phyloP scores from a whole-genome alignment of 1,140 invertebrate genomes.

The Papilio machaon region DNA sequence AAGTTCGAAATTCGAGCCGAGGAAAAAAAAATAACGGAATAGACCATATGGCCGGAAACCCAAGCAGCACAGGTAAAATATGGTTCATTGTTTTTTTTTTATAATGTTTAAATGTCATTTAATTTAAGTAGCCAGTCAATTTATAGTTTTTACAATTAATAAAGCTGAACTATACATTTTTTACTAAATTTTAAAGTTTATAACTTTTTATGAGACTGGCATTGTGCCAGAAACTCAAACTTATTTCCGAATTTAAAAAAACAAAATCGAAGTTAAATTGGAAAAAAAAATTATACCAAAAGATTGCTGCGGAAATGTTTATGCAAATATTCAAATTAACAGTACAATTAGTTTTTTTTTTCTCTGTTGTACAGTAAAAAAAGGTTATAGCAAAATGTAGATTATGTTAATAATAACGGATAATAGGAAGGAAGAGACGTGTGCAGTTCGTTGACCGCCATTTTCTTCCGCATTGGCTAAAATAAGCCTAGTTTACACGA shows the following conservation, averaged over 20 bases:
- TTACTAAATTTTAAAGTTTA: too few relatives aligned
- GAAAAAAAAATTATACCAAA: neutral
- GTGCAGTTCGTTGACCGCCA: conserved; percentile 58
- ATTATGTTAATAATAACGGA: conserved; percentile 55
- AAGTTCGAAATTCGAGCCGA: conserved; percentile 62
- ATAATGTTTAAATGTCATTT: neutral
- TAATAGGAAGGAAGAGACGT: conserved; percentile 54
- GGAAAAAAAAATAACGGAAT: conserved; percentile 43
- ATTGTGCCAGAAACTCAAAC: neutral
- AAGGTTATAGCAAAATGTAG: conserved; percentile 52
- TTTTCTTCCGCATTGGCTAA: conserved; percentile 65
- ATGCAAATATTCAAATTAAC: neutral
- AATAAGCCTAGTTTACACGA: conserved; percentile 55
- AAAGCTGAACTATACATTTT: neutral
- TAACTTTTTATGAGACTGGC: neutral
- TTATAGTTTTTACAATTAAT: neutral
- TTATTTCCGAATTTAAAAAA: neutral
- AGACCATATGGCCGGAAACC: conserved; percentile 45
- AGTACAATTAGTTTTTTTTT: neutral
- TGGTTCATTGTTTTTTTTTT: conserved; percentile 30
- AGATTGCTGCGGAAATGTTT: neutral
- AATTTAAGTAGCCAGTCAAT: neutral
- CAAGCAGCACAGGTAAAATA: conserved; percentile 26
- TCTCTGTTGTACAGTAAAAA: neutral
- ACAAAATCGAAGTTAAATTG: neutral